phyloP scores from a whole-genome alignment of 2,888 invertebrate genomes.

The Acholoe squamosa region DNA sequence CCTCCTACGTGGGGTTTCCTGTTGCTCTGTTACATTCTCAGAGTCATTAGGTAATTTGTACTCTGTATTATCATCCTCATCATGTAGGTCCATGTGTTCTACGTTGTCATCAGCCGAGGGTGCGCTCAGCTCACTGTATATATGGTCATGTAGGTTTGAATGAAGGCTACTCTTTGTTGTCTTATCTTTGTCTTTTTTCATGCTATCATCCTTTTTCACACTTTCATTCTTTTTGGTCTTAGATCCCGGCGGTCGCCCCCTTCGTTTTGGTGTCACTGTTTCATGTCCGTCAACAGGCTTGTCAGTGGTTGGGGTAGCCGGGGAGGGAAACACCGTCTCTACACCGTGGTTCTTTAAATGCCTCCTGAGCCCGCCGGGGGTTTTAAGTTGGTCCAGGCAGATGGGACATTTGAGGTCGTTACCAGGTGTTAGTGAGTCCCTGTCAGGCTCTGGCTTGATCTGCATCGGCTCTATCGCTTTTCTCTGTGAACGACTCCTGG shows the following conservation, averaged over 20 bases:
- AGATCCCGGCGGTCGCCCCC: neutral
- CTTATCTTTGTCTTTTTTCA: no score
- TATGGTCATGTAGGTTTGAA: neutral
- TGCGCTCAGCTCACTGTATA: neutral
- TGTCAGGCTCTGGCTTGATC: no score
- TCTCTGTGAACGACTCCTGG: no score
- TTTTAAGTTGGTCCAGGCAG: neutral
- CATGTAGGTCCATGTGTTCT: no score
- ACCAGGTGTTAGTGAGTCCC: no score
- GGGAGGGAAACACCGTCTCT: neutral
- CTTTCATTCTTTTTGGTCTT: neutral
- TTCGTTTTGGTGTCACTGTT: neutral
- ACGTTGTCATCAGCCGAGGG: neutral
- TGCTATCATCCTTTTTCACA: neutral
- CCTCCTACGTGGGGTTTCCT: no score
- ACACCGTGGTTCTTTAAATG: slow-evolving; percentile 2
- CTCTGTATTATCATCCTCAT: no score
- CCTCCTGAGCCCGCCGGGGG: neutral
- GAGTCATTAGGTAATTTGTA: no score
- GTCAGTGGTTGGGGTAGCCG: neutral
- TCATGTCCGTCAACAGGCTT: neutral
- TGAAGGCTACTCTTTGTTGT: no score
- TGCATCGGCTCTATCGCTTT: no score
- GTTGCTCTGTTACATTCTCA: no score
- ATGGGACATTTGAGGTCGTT: neutral